These are phyloP conservation scores for Crotalus viridis DNA, from an alignment of 2,113 vertebrate species.

Conservation along the genomic window DNA sequence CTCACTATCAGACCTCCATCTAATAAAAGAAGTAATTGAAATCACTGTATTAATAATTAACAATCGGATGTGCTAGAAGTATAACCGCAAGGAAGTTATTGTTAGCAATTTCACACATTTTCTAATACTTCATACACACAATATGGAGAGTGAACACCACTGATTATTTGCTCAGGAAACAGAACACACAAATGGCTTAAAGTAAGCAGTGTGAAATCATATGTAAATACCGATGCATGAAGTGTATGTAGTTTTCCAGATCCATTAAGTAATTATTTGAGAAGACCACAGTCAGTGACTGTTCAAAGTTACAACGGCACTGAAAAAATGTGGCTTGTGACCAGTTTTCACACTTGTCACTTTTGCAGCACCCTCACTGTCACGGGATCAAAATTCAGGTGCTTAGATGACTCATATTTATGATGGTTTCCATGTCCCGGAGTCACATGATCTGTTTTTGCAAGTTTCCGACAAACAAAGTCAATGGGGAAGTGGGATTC, in stretches of 20 bases:
- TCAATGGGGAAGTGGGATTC: too few relatives aligned
- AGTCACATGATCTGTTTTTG: too few relatives aligned
- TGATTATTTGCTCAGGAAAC: background rate
- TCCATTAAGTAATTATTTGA: background rate
- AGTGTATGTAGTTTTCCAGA: background rate
- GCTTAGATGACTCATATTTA: too few relatives aligned
- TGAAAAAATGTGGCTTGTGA: too few relatives aligned
- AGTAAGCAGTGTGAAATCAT: background rate
- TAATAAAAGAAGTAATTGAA: conserved; percentile 11
- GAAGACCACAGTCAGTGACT: background rate
- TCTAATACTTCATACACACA: conserved; percentile 18
- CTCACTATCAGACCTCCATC: conserved; percentile 18
- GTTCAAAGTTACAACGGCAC: too few relatives aligned
- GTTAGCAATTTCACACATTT: conserved; percentile 42
- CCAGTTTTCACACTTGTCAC: too few relatives aligned
- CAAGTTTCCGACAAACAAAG: too few relatives aligned
- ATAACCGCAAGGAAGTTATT: conserved; percentile 45
- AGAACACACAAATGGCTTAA: background rate
- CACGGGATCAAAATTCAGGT: too few relatives aligned
- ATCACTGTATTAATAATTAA: conserved; percentile 42
- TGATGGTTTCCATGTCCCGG: too few relatives aligned
- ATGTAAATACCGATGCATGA: background rate
- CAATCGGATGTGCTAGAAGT: conserved; percentile 33
- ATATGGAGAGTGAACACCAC: background rate
- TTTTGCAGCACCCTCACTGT: too few relatives aligned